Conservation (phyloP, 2,888 invertebrate genomes). For the Polymixis lichenea region DNA sequence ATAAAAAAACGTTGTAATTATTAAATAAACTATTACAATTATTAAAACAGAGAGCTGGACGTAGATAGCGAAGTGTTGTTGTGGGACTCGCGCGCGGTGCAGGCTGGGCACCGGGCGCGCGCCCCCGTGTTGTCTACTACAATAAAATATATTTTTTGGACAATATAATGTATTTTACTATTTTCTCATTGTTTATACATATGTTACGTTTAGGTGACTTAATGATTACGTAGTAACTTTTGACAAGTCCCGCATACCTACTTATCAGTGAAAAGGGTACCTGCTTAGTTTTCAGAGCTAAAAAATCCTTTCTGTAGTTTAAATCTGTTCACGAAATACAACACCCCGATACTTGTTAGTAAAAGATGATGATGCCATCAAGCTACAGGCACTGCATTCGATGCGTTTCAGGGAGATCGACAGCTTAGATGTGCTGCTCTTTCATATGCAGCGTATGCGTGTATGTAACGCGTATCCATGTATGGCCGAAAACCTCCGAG, state of each 20-base stretch:
- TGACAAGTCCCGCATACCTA: background rate
- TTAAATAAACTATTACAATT: conserved; percentile 91
- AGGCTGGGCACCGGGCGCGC: conserved; percentile 89
- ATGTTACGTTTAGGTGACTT: background rate
- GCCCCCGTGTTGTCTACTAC: conserved; percentile 90
- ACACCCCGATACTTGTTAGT: background rate
- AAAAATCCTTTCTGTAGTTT: background rate
- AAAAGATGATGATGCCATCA: background rate
- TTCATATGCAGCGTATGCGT: no score
- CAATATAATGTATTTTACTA: conserved; percentile 80
- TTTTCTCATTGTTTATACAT: background rate
- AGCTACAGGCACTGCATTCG: background rate
- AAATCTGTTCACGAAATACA: background rate
- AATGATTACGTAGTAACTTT: background rate
- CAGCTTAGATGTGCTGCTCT: background rate
- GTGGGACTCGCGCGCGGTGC: conserved; percentile 88
- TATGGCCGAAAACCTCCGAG: background rate
- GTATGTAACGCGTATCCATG: no score
- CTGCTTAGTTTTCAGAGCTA: background rate
- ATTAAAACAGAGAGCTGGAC: conserved; percentile 90
- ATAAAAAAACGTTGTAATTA: conserved; percentile 90
- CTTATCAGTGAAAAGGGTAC: background rate
- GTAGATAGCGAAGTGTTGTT: conserved; percentile 90
- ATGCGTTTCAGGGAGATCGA: no score
- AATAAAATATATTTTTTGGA: conserved; percentile 91